Evolutionary conservation across 2,113 vertebrate species (phyloP), one percentile per base, ranked within the genome.

Genomic region (Phycodurus eques): DNA sequence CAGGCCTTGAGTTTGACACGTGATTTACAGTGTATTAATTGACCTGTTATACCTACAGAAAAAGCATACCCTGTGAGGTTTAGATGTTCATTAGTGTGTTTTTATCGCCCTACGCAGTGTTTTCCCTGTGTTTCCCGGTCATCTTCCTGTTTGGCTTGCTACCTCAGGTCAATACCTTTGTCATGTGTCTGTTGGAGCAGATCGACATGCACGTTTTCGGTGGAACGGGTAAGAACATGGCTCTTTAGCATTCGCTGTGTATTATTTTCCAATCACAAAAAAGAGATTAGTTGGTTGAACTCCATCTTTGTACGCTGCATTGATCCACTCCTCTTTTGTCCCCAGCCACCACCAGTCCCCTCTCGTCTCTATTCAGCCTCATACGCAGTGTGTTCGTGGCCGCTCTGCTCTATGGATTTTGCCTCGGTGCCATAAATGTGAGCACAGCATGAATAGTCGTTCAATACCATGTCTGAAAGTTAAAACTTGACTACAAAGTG

Each of bases 181-280:
- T 95, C 85, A 96, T 96, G 95, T 95, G 95, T 91, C 90, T 96
- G 88, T 92, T 96, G 87, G 95, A 96, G 83, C 95, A 96, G 90
- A 93, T 96, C 17, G 95, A 96, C 75, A 96, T 96, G 94, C 95
- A 96, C 46, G 78, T 95, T 85, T 96, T 96, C 46, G 95, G 95
- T 51, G 95, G 95, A 87, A 95, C 93, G 77, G 95, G 95, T 96
- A 90, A 86, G 84, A 71, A 33, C 22, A 20, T 3, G 43, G 19
- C 13, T 47, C 64, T 27, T 63, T 4, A 33, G 22, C n/a, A 51
- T 31, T 68, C 15, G 4, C 14, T 12, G 7, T n/a, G 15, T 14
- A 22, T 56, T 22, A n/a, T 10, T 53, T 20, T n/a, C 10, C 8
- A 8, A 56, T 56, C 7, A 53, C 27, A 15, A 15, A 49, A 51